Evolutionary conservation across 2,113 vertebrate genomes (phyloP), one percentile per base, ranked within the genome.

Genomic region (Cottus gobio): DNA sequence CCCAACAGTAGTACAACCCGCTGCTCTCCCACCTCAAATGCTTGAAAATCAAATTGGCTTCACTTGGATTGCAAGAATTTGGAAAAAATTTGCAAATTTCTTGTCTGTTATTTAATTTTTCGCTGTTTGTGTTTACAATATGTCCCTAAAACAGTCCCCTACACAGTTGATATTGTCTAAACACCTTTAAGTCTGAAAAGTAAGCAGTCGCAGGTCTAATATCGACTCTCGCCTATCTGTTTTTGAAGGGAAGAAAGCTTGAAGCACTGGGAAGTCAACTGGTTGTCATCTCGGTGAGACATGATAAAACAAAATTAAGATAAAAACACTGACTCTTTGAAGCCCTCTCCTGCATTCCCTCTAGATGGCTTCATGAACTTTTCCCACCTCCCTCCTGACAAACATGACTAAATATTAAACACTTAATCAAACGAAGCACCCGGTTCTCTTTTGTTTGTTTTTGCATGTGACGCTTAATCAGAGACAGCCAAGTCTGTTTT

Each of bases 211-310:
- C 74, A 80, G 84, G 74, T 87, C 42, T 91, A 88, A 63, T 81
- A 92, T 82, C 77, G 5, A 76, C 60, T 92, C 68, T 91, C 62
- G 69, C 85, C 83, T 92, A 75, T 91, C 81, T 95, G 87, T 95
- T 91, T 95, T 94, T 88, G 71, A 95, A 95, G 94, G 94, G 94
- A 95, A 84, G 94, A 94, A 89, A 94, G 94, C 92, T 94, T 95
- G 94, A 94, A 94, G 93, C 92, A 94, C 92, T 95, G 93, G 94
- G 93, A 95, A 71, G 93, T 94, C 92, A 95, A 93, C 94, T 95
- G 94, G 93, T 93, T 94, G 82, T 93, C 91, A 58, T 85, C 93
- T 93, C 93, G 93, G 93, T 95, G 94, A 95, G 94, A 86, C 75
- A 79, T 44, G 37, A 81, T 64, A 28, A 74, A 76, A 88, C 16